These are phyloP conservation scores for Lepus americanus DNA, from an alignment of 2,113 vertebrate species.

Conservation along the genomic window DNA sequence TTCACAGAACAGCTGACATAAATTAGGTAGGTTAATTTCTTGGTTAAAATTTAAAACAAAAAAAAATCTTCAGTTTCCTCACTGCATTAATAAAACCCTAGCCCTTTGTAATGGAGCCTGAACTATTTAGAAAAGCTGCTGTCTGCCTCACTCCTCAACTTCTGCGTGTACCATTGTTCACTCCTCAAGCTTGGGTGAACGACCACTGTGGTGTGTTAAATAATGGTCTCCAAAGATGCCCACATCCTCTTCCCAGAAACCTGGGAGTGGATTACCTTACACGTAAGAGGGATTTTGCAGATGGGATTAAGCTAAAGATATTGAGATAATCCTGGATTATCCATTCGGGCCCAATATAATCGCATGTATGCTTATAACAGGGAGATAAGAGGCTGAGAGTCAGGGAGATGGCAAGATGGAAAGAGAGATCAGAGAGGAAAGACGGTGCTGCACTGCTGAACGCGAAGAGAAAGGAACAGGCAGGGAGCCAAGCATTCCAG, in stretches of 20 bases:
- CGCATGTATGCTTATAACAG: neutral
- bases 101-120: neutral
- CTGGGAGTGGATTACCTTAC: neutral
- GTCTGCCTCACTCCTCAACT: neutral
- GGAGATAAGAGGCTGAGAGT: neutral
- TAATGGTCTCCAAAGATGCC: too few species aligned
- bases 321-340: neutral
- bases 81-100: neutral
- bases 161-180: neutral
- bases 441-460: neutral
- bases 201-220: neutral
- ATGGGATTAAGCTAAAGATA: neutral
- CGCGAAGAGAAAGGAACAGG: neutral
- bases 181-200: neutral
- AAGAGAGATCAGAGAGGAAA: neutral
- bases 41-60: constrained; percentile 31
- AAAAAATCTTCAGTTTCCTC: neutral
- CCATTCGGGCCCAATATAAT: neutral
- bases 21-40: constrained; percentile 40
- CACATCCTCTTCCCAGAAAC: neutral
- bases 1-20: neutral
- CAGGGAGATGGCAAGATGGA: neutral
- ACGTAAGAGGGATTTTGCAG: neutral
- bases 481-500: neutral
- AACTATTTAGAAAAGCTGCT: neutral